phyloP scores from a whole-genome alignment of 2,797 vertebrate genomes.

The Lophotriccus pileatus region DNA sequence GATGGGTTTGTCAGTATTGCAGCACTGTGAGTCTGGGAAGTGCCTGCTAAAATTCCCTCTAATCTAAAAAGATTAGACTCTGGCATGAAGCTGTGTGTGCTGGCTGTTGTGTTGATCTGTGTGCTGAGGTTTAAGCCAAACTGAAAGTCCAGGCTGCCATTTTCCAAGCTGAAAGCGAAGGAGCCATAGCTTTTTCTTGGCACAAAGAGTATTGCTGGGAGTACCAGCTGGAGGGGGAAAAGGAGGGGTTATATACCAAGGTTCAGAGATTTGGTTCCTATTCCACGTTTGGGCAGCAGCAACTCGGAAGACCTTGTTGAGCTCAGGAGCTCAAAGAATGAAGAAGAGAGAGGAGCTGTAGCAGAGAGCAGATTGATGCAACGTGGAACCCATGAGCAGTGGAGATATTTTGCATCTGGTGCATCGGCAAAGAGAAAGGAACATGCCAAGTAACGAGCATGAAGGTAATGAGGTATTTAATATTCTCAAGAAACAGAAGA shows the following conservation, averaged over 20 bases:
- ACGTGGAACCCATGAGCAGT: accelerated
- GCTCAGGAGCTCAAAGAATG: not conserved
- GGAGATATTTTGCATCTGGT: not conserved
- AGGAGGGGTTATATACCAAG: not conserved
- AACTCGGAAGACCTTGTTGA: not conserved
- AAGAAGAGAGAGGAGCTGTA: not conserved
- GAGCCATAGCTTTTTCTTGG: not conserved
- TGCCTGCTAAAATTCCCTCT: not conserved
- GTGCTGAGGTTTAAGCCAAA: not conserved
- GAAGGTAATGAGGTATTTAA: not conserved
- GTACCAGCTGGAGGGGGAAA: accelerated
- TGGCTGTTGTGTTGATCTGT: accelerated
- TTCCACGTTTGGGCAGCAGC: not conserved
- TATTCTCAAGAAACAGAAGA: not conserved
- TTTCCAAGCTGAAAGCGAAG: not conserved
- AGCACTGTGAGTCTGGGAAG: not conserved
- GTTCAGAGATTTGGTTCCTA: not conserved
- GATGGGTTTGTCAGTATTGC: not conserved
- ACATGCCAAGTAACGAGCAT: accelerated
- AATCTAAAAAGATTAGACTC: not conserved
- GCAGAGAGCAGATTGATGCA: not conserved
- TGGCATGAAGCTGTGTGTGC: not conserved
- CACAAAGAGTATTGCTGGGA: not conserved
- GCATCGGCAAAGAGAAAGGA: not conserved
- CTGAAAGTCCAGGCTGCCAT: not conserved